Conservation (phyloP, 2,113 vertebrate species). For the Tautogolabrus adspersus region DNA sequence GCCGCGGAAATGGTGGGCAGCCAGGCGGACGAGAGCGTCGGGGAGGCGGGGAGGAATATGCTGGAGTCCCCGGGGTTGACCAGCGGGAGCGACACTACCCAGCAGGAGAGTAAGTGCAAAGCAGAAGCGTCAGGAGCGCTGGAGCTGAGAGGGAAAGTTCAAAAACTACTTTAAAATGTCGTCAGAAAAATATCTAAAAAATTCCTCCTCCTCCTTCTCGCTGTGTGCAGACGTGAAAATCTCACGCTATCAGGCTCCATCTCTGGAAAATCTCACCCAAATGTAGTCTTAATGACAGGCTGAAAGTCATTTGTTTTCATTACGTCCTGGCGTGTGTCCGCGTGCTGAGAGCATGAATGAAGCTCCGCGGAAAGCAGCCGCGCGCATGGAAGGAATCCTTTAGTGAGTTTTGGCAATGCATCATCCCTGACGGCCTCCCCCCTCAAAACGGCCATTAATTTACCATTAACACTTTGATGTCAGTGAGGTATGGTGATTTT, state of each 20-base stretch:
- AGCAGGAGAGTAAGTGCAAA: constrained; percentile 95
- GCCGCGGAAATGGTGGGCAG: constrained; percentile 93
- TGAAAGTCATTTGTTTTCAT: constrained; percentile 49
- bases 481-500: constrained; percentile 59
- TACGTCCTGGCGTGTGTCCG: constrained; percentile 25
- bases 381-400: constrained; percentile 53
- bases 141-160: background rate
- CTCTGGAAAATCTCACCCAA: constrained; percentile 7
- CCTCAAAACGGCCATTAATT: constrained; percentile 65
- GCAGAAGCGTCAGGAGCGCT: background rate
- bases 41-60: constrained; percentile 91
- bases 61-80: constrained; percentile 97
- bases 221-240: background rate
- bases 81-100: constrained; percentile 97
- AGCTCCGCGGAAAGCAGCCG: constrained; percentile 19
- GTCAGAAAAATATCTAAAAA: background rate
- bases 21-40: constrained; percentile 91
- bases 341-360: constrained; percentile 43
- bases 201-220: background rate
- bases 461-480: constrained; percentile 71
- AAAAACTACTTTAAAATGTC: background rate
- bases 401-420: constrained; percentile 54
- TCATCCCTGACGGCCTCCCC: constrained; percentile 59
- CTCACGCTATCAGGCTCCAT: background rate
- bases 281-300: constrained; percentile 9